Base-by-base conservation (phyloP, 2,888 invertebrate species). In the Chorisops tibialis region DNA sequence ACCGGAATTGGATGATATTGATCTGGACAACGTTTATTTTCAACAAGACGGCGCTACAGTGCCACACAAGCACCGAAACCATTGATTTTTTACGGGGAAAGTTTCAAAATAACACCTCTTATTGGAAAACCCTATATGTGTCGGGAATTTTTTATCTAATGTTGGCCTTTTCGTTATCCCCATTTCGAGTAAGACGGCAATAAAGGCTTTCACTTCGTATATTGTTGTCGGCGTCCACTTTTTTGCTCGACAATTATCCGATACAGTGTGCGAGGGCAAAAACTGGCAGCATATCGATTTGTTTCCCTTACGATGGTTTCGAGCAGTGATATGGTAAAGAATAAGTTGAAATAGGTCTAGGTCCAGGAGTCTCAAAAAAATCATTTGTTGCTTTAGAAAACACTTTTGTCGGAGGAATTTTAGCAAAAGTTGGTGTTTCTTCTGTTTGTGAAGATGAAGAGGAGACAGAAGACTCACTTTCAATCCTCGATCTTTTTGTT, bases 321-420 rank as follows among this genome's bases (percentile, higher is more conserved):
- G 4, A 50, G 24, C 24, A 41, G 41, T 47, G 47, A 47, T 50
- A 50, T 50, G 50, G 50, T 50, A 50, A 50, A 50, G 16, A 50
- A 22, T 50, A 50, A 24, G 30, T 50, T 50, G 35, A 50, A 50
- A 50, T 50, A 50, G 22, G 50, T 50, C 47, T 47, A 47, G 47
- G 47, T 50, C 30, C 50, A 50, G 50, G 50, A 50, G 50, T 50
- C 50, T 50, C 30, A 14, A 50, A 50, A 50, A 50, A 50, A 50
- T 50, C 35, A 50, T 50, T 50, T 24, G 50, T 50, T 50, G 50
- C 6, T 22, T 50, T 50, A 30, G 35, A 50, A 50, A 50, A 50
- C 50, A 50, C 30, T 50, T 50, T 50, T 50, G 47, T 47, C 30
- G 24, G 50, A 12, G 30, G 14, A 50, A 50, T 50, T 4, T 22